Conservation (phyloP, 1,140 invertebrate genomes). For the Drusus annulatus region DNA sequence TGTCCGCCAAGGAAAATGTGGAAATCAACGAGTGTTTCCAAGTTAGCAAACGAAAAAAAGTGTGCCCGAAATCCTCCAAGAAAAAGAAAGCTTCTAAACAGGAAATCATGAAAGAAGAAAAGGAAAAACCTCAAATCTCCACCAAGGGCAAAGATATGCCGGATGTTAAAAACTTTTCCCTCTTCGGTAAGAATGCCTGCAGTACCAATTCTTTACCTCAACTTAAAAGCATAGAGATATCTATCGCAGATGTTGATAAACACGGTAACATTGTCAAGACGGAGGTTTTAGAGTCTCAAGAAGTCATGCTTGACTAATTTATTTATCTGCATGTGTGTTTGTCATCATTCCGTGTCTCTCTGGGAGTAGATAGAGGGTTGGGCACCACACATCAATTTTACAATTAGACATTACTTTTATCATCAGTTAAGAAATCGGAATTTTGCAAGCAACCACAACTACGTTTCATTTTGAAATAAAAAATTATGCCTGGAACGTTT, state of each 20-base stretch:
- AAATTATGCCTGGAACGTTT: too few species aligned
- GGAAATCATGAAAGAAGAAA: slow-evolving; percentile 9
- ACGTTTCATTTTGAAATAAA: too few species aligned
- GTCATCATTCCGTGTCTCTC: too few species aligned
- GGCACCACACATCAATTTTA: too few species aligned
- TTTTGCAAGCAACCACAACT: too few species aligned
- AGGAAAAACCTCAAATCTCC: slow-evolving; percentile 17
- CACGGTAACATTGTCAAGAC: slow-evolving; percentile 53
- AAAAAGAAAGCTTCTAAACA: slow-evolving; percentile 10
- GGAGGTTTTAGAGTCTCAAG: slow-evolving; percentile 51
- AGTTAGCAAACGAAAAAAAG: slow-evolving; percentile 1
- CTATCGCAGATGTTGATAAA: slow-evolving; percentile 52
- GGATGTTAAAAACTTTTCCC: too few species aligned
- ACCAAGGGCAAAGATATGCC: slow-evolving; percentile 1
- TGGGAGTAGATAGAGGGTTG: too few species aligned
- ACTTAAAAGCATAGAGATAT: slow-evolving; percentile 51
- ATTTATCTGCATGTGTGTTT: too few species aligned
- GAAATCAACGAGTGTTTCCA: background rate
- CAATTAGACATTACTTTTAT: too few species aligned
- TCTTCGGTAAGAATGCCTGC: background rate
- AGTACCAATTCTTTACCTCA: background rate
- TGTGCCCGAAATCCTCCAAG: background rate
- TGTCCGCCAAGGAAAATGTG: background rate
- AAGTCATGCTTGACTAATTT: slow-evolving; percentile 29
- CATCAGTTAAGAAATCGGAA: too few species aligned